Conservation (phyloP, 1,140 invertebrate genomes). For the Caenorhabditis remanei region DNA sequence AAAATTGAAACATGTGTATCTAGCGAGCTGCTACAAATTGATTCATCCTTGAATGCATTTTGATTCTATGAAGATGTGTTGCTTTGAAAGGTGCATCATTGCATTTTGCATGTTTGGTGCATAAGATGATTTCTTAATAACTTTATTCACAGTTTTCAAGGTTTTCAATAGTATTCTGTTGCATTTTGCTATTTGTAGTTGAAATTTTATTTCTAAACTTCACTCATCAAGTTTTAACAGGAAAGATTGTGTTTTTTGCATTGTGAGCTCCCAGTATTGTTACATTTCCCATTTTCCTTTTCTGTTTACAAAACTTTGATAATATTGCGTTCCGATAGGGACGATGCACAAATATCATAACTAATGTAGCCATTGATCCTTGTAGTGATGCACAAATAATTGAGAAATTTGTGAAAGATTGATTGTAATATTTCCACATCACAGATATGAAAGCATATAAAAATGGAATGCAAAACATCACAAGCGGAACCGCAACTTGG, state of each 20-base stretch:
- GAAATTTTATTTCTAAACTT: not conserved
- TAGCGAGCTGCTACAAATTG: too few relatives aligned
- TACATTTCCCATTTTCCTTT: not conserved
- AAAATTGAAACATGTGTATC: too few relatives aligned
- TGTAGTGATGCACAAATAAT: not conserved
- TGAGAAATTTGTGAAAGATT: not conserved
- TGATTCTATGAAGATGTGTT: too few relatives aligned
- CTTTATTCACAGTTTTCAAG: too few relatives aligned
- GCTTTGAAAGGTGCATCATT: too few relatives aligned
- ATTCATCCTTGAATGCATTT: too few relatives aligned
- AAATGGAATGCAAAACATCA: not conserved
- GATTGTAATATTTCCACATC: not conserved
- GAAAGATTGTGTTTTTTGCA: not conserved
- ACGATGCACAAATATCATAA: not conserved
- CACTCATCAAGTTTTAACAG: not conserved
- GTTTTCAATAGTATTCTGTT: too few relatives aligned
- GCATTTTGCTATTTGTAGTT: too few relatives aligned
- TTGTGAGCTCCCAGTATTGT: not conserved
- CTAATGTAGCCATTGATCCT: not conserved
- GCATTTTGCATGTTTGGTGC: too few relatives aligned
- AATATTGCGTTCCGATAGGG: not conserved
- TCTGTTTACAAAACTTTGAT: not conserved
- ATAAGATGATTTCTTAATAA: too few relatives aligned
- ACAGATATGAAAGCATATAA: not conserved
- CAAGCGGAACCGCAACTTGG: not conserved